phyloP scores from a whole-genome alignment of 2,113 vertebrate genomes.

The Aix galericulata region DNA sequence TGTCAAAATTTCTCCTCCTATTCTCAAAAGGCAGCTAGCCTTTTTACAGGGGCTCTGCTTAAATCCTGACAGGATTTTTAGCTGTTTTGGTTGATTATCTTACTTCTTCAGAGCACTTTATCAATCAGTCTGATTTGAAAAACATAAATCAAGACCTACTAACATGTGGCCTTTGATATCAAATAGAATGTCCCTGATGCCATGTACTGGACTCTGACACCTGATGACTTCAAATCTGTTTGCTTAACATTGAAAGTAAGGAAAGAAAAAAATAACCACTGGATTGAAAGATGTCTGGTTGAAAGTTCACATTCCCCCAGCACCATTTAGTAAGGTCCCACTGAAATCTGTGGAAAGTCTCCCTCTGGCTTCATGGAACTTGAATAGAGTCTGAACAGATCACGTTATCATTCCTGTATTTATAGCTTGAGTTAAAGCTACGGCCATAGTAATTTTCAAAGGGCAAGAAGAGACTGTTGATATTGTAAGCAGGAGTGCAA shows the following conservation, averaged over 20 bases:
- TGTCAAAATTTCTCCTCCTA: background rate
- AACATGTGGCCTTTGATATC: background rate
- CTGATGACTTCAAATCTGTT: background rate
- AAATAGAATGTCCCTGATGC: background rate
- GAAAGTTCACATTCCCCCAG: background rate
- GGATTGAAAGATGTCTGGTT: background rate
- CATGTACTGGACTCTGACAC: fast-evolving
- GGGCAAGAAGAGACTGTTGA: background rate
- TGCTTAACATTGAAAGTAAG: background rate
- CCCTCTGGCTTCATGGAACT: background rate
- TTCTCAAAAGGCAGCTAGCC: background rate
- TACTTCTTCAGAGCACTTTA: background rate
- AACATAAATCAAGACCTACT: background rate
- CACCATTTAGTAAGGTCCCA: background rate
- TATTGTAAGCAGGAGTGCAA: background rate
- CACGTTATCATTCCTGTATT: background rate
- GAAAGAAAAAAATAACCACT: background rate
- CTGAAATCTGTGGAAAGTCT: background rate
- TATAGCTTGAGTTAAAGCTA: background rate
- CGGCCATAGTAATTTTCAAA: background rate
- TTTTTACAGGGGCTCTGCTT: background rate
- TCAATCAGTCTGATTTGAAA: background rate
- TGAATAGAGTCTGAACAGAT: background rate
- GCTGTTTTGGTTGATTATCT: background rate
- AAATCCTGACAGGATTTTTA: background rate